Percentiles rank a stretch among this genome's conserved stretches.
These are phyloP conservation scores for Aepyceros melampus DNA, from an alignment of 2,113 vertebrate genomes.

Conservation along the genomic window DNA sequence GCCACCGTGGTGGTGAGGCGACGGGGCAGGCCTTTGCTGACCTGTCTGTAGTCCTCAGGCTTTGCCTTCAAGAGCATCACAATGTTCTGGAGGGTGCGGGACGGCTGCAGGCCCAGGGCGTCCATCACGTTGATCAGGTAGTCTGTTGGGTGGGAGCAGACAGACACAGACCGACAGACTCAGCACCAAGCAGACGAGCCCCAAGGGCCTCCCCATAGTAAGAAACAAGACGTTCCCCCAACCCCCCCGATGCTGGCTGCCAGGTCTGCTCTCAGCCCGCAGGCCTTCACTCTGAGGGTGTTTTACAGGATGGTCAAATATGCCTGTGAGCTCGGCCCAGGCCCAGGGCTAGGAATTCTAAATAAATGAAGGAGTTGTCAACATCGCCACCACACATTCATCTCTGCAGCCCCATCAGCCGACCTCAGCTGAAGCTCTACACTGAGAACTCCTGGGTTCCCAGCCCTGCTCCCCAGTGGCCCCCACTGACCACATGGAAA, in stretches of 20 bases:
- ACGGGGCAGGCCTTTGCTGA: constrained; percentile 86
- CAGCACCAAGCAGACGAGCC: rapidly evolving
- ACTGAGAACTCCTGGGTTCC: not conserved
- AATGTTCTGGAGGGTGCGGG: constrained; percentile 86
- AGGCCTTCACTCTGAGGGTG: not conserved
- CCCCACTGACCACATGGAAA: not conserved
- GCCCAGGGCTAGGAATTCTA: not conserved
- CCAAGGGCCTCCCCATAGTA: rapidly evolving
- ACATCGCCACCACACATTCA: rapidly evolving
- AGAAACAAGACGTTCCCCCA: not conserved
- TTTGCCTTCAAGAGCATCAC: constrained; percentile 88
- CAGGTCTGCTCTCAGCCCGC: not conserved
- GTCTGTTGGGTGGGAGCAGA: constrained; percentile 78
- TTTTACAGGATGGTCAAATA: not conserved
- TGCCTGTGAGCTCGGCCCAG: not conserved
- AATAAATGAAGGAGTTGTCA: not conserved
- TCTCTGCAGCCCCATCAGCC: not conserved
- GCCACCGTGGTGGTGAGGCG: constrained; percentile 86
- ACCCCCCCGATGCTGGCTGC: not conserved
- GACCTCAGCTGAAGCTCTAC: not conserved
- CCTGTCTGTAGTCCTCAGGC: constrained; percentile 90
- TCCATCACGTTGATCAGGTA: constrained; percentile 99
- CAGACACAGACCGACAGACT: not conserved
- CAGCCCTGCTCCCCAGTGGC: not conserved
- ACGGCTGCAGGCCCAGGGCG: constrained; percentile 94